Evolutionary conservation across 2,888 invertebrate genomes (phyloP).

Genomic region (Tipula helvola): DNA sequence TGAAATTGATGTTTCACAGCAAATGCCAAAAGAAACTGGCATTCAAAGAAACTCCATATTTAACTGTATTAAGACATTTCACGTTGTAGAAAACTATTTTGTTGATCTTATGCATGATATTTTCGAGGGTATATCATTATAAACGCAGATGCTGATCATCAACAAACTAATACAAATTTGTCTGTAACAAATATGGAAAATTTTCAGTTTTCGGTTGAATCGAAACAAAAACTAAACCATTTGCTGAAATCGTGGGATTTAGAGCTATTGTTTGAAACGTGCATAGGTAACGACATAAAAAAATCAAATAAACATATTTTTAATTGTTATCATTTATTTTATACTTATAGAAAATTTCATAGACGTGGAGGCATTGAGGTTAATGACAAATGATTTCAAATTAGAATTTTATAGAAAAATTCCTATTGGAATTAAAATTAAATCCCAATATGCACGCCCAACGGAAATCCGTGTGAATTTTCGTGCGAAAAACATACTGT

Average conservation of each 20-base stretch:
- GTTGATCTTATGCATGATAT: conserved; percentile 7
- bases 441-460: too few species aligned
- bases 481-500: too few species aligned
- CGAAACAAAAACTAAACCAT: neutral
- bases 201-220: neutral
- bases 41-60: neutral
- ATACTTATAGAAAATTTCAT: too few species aligned
- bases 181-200: neutral
- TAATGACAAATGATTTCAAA: too few species aligned
- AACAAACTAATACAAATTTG: neutral
- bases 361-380: too few species aligned
- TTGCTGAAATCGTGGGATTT: neutral
- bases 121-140: neutral
- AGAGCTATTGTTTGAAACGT: neutral
- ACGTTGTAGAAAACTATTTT: neutral
- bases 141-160: neutral
- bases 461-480: too few species aligned
- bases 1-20: neutral
- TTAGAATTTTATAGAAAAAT: too few species aligned
- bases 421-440: too few species aligned
- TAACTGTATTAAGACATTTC: neutral
- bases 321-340: too few species aligned
- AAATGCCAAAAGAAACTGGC: neutral
- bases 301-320: neutral
- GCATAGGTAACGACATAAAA: neutral